Percentiles rank a stretch among this genome's conserved stretches.
phyloP scores from a whole-genome alignment of 2,888 invertebrate genomes.

The Teleogryllus oceanicus region DNA sequence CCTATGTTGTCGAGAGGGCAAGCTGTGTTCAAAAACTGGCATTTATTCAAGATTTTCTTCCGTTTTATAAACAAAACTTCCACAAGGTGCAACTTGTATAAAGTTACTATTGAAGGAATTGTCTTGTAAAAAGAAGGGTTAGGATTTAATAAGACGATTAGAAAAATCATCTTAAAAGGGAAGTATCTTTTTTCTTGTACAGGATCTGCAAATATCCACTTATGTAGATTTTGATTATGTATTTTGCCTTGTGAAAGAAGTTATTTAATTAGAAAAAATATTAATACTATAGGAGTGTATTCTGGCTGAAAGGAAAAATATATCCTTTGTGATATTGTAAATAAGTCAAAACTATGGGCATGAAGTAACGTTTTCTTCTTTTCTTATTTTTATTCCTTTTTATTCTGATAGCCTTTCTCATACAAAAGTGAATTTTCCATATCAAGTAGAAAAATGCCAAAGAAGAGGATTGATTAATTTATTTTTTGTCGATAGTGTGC shows the following conservation, averaged over 20 bases:
- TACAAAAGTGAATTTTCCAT: background rate
- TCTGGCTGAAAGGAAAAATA: too few species aligned
- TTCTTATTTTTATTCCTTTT: too few species aligned
- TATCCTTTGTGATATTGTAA: too few species aligned
- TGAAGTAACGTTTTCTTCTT: too few species aligned
- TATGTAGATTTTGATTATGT: too few species aligned
- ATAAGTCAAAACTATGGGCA: too few species aligned
- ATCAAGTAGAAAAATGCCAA: slow-evolving; percentile 18
- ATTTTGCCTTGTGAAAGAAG: too few species aligned
- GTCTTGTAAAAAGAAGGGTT: background rate
- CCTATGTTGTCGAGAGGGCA: background rate
- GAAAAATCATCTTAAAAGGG: background rate
- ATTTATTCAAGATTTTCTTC: background rate
- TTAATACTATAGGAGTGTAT: too few species aligned
- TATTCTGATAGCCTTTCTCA: too few species aligned
- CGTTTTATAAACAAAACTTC: background rate
- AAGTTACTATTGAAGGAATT: background rate
- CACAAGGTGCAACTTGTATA: slow-evolving; percentile 18
- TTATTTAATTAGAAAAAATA: too few species aligned
- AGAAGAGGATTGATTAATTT: background rate
- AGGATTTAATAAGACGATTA: background rate
- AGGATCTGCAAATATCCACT: background rate
- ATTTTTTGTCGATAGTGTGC: background rate
- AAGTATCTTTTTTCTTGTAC: background rate
- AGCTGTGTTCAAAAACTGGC: background rate